A percentile compares a stretch with the other conserved stretches of the same genome.
Evolutionary conservation across 1,140 invertebrate genomes (phyloP).

Genomic region (Rhopalosiphum padi): DNA sequence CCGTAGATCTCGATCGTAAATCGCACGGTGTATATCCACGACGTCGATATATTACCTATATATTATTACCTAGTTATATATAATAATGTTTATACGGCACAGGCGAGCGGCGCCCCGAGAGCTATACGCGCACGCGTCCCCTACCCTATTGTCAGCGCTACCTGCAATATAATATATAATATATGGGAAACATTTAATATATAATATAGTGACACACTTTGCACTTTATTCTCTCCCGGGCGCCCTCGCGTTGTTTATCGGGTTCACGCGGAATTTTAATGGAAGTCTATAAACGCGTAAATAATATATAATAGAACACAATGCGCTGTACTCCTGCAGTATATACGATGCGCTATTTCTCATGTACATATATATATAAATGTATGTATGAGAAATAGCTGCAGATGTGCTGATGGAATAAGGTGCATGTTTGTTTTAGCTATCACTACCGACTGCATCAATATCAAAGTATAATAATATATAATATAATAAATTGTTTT

Average conservation of each 20-base stretch:
- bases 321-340: background rate
- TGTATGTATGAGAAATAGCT: background rate
- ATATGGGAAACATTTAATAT: background rate
- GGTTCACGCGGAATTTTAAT: constrained; percentile 41
- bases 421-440: background rate
- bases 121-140: background rate
- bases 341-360: background rate
- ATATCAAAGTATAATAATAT: background rate
- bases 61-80: background rate
- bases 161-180: background rate
- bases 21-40: background rate
- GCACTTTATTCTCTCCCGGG: background rate
- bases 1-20: constrained; percentile 40
- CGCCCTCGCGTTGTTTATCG: background rate
- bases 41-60: background rate
- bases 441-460: background rate
- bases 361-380: background rate
- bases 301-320: background rate
- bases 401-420: background rate
- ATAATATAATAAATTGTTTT: background rate
- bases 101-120: background rate
- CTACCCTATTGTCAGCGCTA: background rate
- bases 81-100: background rate
- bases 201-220: background rate
- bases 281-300: constrained; percentile 15